phyloP scores from a whole-genome alignment of 1,140 invertebrate species.

The Chrysomallon squamiferum region DNA sequence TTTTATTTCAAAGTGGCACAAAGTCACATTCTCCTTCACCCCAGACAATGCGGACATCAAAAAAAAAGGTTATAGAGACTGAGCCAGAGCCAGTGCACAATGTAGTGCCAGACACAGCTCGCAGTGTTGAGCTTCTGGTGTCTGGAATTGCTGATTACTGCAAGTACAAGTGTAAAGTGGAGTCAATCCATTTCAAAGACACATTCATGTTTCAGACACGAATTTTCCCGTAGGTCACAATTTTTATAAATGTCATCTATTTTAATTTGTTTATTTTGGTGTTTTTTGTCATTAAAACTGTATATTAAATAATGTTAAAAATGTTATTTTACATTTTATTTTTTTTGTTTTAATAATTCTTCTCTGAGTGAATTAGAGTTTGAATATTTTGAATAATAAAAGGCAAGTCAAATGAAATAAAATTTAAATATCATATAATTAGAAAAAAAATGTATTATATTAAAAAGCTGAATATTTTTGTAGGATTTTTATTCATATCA shows the following conservation, averaged over 20 bases:
- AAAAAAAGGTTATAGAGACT: conserved; percentile 61
- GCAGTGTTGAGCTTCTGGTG: conserved; percentile 56
- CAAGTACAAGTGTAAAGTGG: conserved; percentile 55
- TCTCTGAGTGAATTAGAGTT: too few species aligned
- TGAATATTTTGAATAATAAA: too few species aligned
- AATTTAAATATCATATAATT: too few species aligned
- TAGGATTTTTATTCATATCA: too few species aligned
- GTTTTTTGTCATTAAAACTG: too few species aligned
- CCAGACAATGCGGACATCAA: conserved; percentile 36
- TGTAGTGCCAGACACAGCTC: conserved; percentile 50
- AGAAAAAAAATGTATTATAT: too few species aligned
- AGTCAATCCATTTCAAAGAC: conserved; percentile 57
- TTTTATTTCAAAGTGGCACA: conserved; percentile 6
- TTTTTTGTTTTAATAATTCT: too few species aligned
- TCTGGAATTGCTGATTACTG: conserved; percentile 56
- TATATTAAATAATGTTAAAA: too few species aligned
- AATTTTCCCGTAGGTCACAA: conserved; percentile 56
- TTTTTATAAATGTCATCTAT: not conserved
- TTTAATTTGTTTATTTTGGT: not conserved
- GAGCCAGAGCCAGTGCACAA: conserved; percentile 58
- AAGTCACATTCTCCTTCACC: conserved; percentile 26
- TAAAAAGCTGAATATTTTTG: too few species aligned
- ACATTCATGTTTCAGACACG: conserved; percentile 64
- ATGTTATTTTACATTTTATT: too few species aligned
- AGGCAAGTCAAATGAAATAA: too few species aligned